Conservation (phyloP, 2,797 vertebrate genomes). For the Smutsia gigantea region DNA sequence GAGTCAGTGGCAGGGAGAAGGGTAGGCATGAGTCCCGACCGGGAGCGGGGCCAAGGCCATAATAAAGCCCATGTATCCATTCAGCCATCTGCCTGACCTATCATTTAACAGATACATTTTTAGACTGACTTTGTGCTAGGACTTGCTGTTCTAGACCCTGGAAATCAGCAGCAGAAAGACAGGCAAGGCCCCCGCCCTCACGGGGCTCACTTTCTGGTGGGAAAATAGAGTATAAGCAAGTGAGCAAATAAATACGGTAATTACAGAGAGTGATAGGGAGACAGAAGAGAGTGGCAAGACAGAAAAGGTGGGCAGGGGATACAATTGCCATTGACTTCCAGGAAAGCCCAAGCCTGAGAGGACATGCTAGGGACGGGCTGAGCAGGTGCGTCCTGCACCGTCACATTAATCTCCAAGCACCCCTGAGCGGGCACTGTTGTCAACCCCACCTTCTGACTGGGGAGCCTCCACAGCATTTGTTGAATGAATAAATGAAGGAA, state of each 20-base stretch:
- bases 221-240: neutral
- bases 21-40: neutral
- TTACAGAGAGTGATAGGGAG: neutral
- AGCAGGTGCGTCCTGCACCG: neutral
- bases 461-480: neutral
- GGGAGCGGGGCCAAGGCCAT: neutral
- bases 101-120: neutral
- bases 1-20: neutral
- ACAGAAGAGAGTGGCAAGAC: no score
- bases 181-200: neutral
- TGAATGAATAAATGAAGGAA: neutral
- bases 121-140: neutral
- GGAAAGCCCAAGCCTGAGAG: neutral
- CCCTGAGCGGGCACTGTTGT: rapidly evolving
- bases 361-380: neutral
- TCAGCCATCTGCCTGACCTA: no score
- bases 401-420: no score
- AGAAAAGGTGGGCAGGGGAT: neutral
- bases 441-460: rapidly evolving
- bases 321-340: rapidly evolving
- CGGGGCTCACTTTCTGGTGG: neutral
- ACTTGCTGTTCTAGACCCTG: neutral
- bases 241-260: neutral
- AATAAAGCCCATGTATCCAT: neutral
- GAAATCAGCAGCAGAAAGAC: no score